These are phyloP conservation scores for Pristionchus fissidentatus DNA, from an alignment of 2,888 invertebrate genomes.

Conservation along the genomic window DNA sequence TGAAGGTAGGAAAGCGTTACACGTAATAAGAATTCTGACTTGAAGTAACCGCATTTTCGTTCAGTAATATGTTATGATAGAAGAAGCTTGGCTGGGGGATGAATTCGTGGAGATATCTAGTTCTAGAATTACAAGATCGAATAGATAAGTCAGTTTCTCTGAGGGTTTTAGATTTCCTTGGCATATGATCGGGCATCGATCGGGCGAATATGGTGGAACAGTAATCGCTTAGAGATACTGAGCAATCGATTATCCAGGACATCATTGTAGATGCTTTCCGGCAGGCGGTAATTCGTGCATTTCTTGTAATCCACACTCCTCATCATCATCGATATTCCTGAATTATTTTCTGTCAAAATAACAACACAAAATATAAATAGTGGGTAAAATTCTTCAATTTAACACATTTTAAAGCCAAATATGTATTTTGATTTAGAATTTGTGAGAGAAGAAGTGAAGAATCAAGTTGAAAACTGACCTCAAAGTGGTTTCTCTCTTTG, in stretches of 20 bases:
- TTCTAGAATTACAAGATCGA: too few species aligned
- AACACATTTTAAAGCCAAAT: neutral
- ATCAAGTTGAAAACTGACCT: neutral
- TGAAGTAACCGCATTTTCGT: too few species aligned
- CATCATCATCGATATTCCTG: slow-evolving; percentile 27
- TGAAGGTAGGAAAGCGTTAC: too few species aligned
- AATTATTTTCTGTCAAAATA: neutral
- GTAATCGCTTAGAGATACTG: neutral
- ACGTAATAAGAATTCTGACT: too few species aligned
- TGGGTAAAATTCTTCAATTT: too few species aligned
- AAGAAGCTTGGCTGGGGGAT: too few species aligned
- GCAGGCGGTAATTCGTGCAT: slow-evolving; percentile 44
- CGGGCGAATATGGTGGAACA: too few species aligned
- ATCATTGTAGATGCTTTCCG: slow-evolving; percentile 37
- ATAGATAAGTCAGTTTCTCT: too few species aligned
- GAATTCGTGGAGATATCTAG: too few species aligned
- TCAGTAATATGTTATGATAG: too few species aligned
- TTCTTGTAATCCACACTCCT: slow-evolving; percentile 43
- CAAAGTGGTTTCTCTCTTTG: slow-evolving; percentile 5
- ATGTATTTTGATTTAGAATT: neutral
- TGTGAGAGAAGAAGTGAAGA: neutral
- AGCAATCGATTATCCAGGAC: neutral
- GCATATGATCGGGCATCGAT: too few species aligned
- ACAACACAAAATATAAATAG: neutral
- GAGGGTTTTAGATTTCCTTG: too few species aligned